A percentile compares a stretch with the other conserved stretches of the same genome.
phyloP scores from a whole-genome alignment of 2,888 invertebrate genomes.

The Linyphia triangularis region DNA sequence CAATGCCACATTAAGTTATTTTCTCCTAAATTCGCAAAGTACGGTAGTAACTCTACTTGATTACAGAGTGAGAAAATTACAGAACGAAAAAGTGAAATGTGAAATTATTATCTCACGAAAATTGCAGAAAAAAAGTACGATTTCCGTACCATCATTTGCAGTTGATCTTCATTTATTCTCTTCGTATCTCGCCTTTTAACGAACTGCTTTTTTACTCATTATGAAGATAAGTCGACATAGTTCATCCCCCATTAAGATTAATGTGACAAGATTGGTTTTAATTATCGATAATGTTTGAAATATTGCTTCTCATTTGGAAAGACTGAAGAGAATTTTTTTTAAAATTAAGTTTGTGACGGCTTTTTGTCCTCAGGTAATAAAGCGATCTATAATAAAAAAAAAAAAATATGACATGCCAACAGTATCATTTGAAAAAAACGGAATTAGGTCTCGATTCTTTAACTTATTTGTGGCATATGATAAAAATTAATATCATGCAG shows the following conservation, averaged over 20 bases:
- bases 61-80: slow-evolving; percentile 6
- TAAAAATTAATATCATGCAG: too few species aligned
- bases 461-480: too few species aligned
- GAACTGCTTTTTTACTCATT: background rate
- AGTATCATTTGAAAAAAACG: too few species aligned
- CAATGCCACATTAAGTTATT: background rate
- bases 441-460: too few species aligned
- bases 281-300: slow-evolving; percentile 67
- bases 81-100: slow-evolving; percentile 23
- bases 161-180: slow-evolving; percentile 36
- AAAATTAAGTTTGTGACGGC: too few species aligned
- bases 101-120: slow-evolving; percentile 60
- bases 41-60: background rate
- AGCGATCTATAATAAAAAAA: too few species aligned
- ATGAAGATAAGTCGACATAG: slow-evolving; percentile 18
- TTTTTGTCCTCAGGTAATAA: too few species aligned
- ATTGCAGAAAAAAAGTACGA: slow-evolving; percentile 17
- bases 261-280: slow-evolving; percentile 64
- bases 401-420: too few species aligned
- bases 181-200: background rate
- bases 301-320: slow-evolving; percentile 46
- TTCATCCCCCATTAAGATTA: slow-evolving; percentile 53
- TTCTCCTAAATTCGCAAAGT: background rate
- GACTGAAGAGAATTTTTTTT: too few species aligned
- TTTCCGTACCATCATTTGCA: slow-evolving; percentile 47